Evolutionary conservation across 2,113 vertebrate species (phyloP), one percentile per base, ranked within the genome.

Genomic region (Apodemus sylvaticus): DNA sequence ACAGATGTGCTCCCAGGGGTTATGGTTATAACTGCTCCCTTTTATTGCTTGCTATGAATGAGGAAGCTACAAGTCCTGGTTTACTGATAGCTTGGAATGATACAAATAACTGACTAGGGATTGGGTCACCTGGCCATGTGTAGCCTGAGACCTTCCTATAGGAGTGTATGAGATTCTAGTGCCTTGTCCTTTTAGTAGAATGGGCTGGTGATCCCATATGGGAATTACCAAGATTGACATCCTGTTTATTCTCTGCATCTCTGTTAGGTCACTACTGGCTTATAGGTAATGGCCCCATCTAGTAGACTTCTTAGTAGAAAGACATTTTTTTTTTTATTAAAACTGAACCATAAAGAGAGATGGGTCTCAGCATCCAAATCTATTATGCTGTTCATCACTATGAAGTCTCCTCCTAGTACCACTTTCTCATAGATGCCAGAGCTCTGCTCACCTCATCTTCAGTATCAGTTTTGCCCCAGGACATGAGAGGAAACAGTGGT

Each of bases 321-420:
- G 31, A 51, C 55, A 58, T 64, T 94, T 87, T 70, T 83, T 64
- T 94, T 87, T 70, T 83, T 91, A 81, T 96, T 79, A 88, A 95
- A 77, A 85, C 58, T 22, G 66, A 70, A 86, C 22, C 64, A 29
- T 90, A 45, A 31, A 76, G 90, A 68, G 31, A 92, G 48, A 68
- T 88, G 70, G 26, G 64, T 8, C 34, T 88, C 51, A 76, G 26
- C 39, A 79, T 39, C 76, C 14, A 51, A 88, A 94, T 79, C 53
- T 71, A 29, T 93, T 92, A 58, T 13, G 55, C 48, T 83, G 17
- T 14, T 58, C 48, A 51, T 39, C 70, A 90, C 45, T 31, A 58
- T 39, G 86, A 83, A 89, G 66, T 20, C 9, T 48, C 29, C 17
- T 68, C 55, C 81, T 93, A n/a, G 64, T 90, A 31, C 26, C 86